Evolutionary conservation across 2,797 vertebrate species (phyloP), one percentile per base, ranked within the genome.

Genomic region (Acropternis orthonyx): DNA sequence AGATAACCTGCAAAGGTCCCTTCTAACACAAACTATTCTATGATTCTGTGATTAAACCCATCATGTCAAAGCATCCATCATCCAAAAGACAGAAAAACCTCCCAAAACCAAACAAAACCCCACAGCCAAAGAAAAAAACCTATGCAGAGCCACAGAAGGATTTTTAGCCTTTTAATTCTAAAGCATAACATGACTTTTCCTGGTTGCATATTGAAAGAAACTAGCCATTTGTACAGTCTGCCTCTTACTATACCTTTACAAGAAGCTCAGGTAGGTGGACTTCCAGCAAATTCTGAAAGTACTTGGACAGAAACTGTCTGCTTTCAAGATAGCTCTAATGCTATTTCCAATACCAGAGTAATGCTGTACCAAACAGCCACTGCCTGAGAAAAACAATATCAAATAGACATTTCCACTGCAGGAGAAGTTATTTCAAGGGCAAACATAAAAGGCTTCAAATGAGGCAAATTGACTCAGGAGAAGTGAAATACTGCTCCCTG

Each of bases 381-480:
- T 51, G 30, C 16, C 32, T 36, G 52, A n/a, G 61, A 79, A 89
- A 91, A 85, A 17, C 52, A 59, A 8, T 24, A 49, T 74, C 63
- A 79, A 65, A 74, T 8, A 71, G 51, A 72, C 51, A 39, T 74
- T 92, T 90, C 56, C 16, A 30, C 59, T 67, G 52, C 39, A 77
- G 44, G 51, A 89, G 62, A 61, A 86, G 41, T 90, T 79, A 37
- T 87, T 85, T 93, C 59, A 71, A 77, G 68, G 59, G 58, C 39
- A 93, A 79, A 84, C 14, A 22, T 28, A 75, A 36, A 54, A 74
- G 22, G 30, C 55, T 82, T 84, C 75, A 69, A 69, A 71, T 2
- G 12, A 73, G 76, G 52, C 2, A 88, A 74, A 71, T 12, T 52
- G 44, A 63, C 12, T 10, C 36, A 37, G 41, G 14, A 73, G 48